Conservation (phyloP, 92 coral and sea anemone genomes). For the Phenganax stokvisi region DNA sequence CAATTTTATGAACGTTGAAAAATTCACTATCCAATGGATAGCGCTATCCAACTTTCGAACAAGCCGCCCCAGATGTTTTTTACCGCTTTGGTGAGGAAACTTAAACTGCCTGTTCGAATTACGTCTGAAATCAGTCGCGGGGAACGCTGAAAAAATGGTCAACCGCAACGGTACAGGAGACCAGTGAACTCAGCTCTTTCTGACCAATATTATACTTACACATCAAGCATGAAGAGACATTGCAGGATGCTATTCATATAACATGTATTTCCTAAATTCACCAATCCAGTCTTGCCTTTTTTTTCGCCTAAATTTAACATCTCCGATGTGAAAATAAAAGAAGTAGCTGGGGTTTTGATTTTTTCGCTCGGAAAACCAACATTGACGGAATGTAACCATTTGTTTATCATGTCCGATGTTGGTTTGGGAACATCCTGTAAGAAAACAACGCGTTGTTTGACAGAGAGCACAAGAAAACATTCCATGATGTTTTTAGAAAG, state of each 20-base stretch:
- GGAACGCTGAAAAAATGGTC: no score
- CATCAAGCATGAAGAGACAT: conserved; percentile 91
- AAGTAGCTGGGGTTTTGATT: conserved; percentile 24
- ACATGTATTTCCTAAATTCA: conserved; percentile 92
- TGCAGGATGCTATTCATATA: conserved; percentile 96
- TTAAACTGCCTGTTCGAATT: no score
- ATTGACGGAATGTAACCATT: conserved; percentile 88
- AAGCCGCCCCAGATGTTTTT: no score
- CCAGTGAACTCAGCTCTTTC: no score
- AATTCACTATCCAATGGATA: no score
- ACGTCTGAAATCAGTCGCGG: no score
- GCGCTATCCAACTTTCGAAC: no score
- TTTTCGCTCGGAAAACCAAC: conserved; percentile 34
- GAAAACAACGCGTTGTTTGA: not conserved
- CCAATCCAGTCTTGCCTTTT: conserved; percentile 88
- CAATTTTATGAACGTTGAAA: no score
- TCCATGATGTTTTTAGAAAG: not conserved
- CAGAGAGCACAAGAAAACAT: no score
- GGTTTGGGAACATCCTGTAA: conserved; percentile 79
- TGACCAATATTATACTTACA: conserved; percentile 56
- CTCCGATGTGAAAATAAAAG: conserved; percentile 43
- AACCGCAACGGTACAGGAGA: no score
- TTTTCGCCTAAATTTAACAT: conserved; percentile 65
- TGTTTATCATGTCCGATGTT: conserved; percentile 73
- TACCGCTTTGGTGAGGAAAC: no score